phyloP scores from a whole-genome alignment of 2,888 invertebrate species.

The Nyleta sp. region DNA sequence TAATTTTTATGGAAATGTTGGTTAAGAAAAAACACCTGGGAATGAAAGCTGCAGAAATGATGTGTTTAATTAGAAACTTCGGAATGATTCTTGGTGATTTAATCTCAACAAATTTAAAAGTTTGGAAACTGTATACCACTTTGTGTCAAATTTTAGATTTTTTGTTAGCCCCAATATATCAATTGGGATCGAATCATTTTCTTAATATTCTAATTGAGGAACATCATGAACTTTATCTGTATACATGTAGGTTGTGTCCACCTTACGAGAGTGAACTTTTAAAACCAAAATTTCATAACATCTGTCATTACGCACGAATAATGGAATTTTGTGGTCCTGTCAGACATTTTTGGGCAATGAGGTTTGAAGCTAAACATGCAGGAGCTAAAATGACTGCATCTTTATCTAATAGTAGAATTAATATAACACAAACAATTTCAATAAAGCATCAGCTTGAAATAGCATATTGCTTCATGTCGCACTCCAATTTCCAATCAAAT shows the following conservation, averaged over 20 bases:
- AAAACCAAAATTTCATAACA: neutral
- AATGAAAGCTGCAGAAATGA: constrained; percentile 41
- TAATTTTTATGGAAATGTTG: constrained; percentile 5
- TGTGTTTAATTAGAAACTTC: constrained; percentile 32
- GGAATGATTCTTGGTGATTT: constrained; percentile 42
- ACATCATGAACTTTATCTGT: constrained; percentile 26
- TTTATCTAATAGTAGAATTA: constrained; percentile 13
- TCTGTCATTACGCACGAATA: constrained; percentile 66
- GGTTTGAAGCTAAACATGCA: constrained; percentile 10
- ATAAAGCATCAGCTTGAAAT: constrained; percentile 12
- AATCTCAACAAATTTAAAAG: constrained; percentile 13
- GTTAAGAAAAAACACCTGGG: constrained; percentile 3
- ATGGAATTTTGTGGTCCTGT: constrained; percentile 23
- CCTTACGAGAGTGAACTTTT: constrained; percentile 1
- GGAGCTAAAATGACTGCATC: constrained; percentile 1
- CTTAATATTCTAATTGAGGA: constrained; percentile 32
- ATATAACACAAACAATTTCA: neutral
- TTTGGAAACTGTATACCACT: constrained; percentile 33
- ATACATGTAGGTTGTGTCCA: neutral
- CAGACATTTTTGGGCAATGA: constrained; percentile 1
- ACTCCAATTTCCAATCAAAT: neutral
- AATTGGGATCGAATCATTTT: neutral
- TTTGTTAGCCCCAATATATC: neutral
- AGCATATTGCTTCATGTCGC: neutral
- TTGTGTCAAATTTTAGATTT: constrained; percentile 8